These are phyloP conservation scores for Eclectus roratus DNA, from an alignment of 2,113 vertebrate genomes.

Conservation along the genomic window DNA sequence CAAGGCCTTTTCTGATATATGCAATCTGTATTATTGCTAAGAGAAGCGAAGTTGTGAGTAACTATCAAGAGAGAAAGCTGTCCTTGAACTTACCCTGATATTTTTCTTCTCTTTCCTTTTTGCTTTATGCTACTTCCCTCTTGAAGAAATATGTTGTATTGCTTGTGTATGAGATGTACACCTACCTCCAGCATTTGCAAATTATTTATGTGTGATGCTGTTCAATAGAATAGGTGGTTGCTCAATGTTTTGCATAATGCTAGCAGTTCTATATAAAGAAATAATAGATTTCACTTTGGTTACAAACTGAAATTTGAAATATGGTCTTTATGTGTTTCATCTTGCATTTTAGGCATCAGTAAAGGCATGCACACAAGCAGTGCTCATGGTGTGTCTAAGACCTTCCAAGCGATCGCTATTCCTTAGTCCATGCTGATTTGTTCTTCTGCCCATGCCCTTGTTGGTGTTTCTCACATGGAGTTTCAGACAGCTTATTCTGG, in stretches of 20 bases:
- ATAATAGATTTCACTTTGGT: not conserved
- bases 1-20: not conserved
- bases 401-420: not conserved
- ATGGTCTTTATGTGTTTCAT: not conserved
- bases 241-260: not conserved
- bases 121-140: not conserved
- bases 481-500: not conserved
- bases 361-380: not conserved
- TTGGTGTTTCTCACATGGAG: not conserved
- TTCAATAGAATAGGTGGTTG: not conserved
- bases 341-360: not conserved
- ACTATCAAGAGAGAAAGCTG: not conserved
- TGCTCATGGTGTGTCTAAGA: not conserved
- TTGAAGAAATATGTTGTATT: not conserved
- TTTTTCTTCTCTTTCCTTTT: not conserved
- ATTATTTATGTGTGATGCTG: not conserved
- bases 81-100: not conserved
- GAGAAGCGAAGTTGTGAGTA: not conserved
- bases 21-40: not conserved
- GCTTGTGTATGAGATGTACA: not conserved
- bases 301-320: not conserved
- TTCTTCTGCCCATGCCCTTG: not conserved
- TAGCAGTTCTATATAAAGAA: not conserved
- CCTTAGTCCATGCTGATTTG: not conserved
- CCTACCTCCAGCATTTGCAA: not conserved